Base-by-base conservation (phyloP, 2,113 vertebrate species). In the Montifringilla adamsi region DNA sequence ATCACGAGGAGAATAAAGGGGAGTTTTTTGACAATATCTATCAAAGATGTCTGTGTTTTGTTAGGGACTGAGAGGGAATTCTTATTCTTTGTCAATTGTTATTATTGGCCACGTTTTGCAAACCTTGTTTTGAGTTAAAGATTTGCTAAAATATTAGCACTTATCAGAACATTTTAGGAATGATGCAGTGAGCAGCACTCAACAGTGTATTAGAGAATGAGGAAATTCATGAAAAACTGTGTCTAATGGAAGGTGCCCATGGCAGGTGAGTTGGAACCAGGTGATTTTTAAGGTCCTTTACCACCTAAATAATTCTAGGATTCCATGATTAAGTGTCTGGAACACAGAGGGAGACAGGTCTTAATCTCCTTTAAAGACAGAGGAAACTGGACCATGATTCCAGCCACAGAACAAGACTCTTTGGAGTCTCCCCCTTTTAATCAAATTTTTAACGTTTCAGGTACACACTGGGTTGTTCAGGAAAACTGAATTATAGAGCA, bases 1-100 rank as follows among this genome's bases (percentile, higher is more conserved):
- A 46, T 55, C 15, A 39, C 11, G 13, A 55, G 7, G 2, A 31
- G 3, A 13, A 60, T 27, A 37, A 70, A 33, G 9, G 0, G 0
- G 0, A 1, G 0, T n/a, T 88, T 60, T 60, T 62, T 53, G 8
- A 37, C 6, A 13, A 24, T 21, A 28, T 39, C 4, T 35, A 1
- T n/a, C 11, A 64, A 78, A 63, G 6, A 10, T 15, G 1, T 22
- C 3, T 14, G 4, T 37, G 18, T 39, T 74, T 70, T 39, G 2
- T 4, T 10, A 59, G 7, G 2, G 23, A 47, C 8, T 44, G 24
- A 63, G 31, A 50, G 1, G 2, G 4, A 66, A 27, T 58, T 69
- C 10, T 5, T 3, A 46, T 31, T 78, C 3, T 79, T 87, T 47
- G 9, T 52, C 16, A 43, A 0, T 15, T 59, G 5, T 44, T 3